phyloP scores from a whole-genome alignment of 2,113 vertebrate genomes.

The Macaca nemestrina region DNA sequence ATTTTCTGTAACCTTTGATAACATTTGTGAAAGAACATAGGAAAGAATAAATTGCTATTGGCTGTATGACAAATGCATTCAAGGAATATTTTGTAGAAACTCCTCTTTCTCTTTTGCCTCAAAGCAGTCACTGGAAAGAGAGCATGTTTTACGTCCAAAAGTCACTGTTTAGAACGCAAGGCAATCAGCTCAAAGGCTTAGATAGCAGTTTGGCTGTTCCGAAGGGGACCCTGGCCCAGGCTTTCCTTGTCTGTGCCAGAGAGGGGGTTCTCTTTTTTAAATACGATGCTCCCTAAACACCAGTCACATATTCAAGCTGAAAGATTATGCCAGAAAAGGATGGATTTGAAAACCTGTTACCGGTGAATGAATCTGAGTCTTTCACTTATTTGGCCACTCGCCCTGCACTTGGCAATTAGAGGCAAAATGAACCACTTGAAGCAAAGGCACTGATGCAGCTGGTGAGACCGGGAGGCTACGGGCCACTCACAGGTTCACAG shows the following conservation, averaged over 20 bases:
- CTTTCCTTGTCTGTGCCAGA: background rate
- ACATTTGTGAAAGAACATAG: background rate
- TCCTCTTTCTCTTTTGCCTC: background rate
- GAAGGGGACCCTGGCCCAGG: background rate
- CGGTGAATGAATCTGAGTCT: background rate
- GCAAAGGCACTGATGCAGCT: too few species aligned
- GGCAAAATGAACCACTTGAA: background rate
- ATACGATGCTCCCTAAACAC: background rate
- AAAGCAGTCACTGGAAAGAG: background rate
- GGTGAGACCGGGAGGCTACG: too few species aligned
- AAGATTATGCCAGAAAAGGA: background rate
- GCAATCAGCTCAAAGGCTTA: background rate
- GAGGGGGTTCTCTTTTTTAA: background rate
- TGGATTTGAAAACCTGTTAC: background rate
- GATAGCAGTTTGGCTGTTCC: background rate
- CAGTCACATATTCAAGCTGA: accelerated
- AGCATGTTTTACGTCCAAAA: background rate
- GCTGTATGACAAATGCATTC: background rate
- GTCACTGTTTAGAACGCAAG: background rate
- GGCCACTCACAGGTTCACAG: background rate
- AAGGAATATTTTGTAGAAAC: background rate
- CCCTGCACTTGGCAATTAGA: background rate
- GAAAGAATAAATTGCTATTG: background rate
- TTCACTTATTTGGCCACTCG: background rate
- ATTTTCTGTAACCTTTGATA: slow-evolving; percentile 56